Base-by-base conservation (phyloP, 2,113 vertebrate genomes). In the Thryonomys swinderianus region DNA sequence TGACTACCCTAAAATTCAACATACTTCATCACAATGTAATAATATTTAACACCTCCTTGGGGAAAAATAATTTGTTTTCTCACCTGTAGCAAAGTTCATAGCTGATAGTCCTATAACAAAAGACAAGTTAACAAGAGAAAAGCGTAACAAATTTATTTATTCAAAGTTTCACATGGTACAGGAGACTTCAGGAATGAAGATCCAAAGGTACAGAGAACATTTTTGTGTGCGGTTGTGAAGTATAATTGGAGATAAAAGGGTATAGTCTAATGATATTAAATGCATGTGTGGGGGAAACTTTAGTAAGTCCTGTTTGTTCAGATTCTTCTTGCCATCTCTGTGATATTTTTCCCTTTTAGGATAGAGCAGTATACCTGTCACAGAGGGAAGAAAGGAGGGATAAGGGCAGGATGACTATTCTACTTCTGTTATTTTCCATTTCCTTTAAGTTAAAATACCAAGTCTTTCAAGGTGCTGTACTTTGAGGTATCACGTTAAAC, bases 1-100 rank as follows among this genome's bases (percentile, higher is more conserved):
- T 76, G 73, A 16, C n/a, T 88, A 87, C 32, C 57, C 25, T 74
- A 74, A 71, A 74, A 87, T 95, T 66, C 80, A 48, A 82, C 34
- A 73, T 40, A 82, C 37, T 53, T 84, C 37, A 78, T 79, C 40
- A 88, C 71, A 20, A 18, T 88, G 17, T 32, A 85, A 94, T 45
- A n/a, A 64, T 64, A 85, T 61, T 79, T 67, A 53, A 59, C 73
- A 66, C 30, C 23, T 84, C 27, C 51, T 48, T 85, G 32, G 42
- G 25, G 40, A 30, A 61, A 66, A 85, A n/a, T 73, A 21, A 85
- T 85, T 67, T 85, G 23, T 62, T 83, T 83, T 40, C 57, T 67
- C 6, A 85, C 20, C 32, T 85, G 8, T 85, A 21, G 51, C 30
- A 51, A 13, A 48, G 14, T 51, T 67, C 32, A 67, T 66, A 34